Evolutionary conservation across 2,888 invertebrate genomes (phyloP).

Genomic region (Pachliopta kotzebuea): DNA sequence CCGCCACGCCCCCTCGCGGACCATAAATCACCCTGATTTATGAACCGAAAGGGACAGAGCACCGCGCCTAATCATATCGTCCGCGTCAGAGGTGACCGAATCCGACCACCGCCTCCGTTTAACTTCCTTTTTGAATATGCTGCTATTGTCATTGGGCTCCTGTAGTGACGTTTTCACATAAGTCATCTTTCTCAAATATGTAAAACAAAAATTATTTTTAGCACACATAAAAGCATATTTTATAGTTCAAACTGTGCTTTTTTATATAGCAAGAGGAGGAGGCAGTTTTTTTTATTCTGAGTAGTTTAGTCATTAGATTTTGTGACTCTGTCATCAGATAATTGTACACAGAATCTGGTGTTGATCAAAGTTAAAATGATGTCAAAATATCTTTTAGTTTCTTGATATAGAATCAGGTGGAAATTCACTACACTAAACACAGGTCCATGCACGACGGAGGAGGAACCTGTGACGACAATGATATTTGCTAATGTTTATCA

Average conservation of each 20-base stretch:
- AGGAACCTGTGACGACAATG: too few species aligned
- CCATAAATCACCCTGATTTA: slow-evolving; percentile 75
- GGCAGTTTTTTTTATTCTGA: too few species aligned
- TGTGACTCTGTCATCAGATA: too few species aligned
- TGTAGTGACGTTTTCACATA: slow-evolving; percentile 3
- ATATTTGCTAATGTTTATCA: too few species aligned
- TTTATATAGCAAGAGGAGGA: too few species aligned
- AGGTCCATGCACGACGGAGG: too few species aligned
- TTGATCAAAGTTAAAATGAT: too few species aligned
- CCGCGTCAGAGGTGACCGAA: slow-evolving; percentile 19
- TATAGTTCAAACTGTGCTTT: not conserved
- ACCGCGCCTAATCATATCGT: slow-evolving; percentile 31
- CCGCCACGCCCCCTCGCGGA: slow-evolving; percentile 48
- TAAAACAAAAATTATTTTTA: not conserved
- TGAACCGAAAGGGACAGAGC: slow-evolving; percentile 53
- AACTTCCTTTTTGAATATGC: slow-evolving; percentile 4
- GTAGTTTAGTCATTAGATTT: too few species aligned
- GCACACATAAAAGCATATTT: not conserved
- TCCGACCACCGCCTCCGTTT: slow-evolving; percentile 8
- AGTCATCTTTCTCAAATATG: not conserved
- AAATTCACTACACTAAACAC: too few species aligned
- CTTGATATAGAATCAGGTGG: too few species aligned
- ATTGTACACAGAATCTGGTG: too few species aligned
- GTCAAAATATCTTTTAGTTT: too few species aligned
- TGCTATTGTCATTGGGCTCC: not conserved